Base-by-base conservation (phyloP, 1,140 invertebrate genomes). In the Apis florea region DNA sequence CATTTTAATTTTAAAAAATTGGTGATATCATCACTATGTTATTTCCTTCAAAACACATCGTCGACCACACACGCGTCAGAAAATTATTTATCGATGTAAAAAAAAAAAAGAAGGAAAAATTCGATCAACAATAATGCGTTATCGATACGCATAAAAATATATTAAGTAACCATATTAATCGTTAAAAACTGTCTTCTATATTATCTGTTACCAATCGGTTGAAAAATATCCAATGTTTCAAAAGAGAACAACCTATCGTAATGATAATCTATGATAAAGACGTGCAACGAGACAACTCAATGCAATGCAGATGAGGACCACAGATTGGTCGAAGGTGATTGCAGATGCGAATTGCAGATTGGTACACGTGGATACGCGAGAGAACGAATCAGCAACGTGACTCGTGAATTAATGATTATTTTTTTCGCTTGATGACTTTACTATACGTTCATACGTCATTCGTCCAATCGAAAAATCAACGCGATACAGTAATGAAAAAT, bases 361-460 rank as follows among this genome's bases (percentile, higher is more conserved):
- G 79, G 67, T 61, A 47, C 51, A 58, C 68, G 63, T 59, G 64
- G 56, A 56, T 58, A 70, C 74, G 83, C 56, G 64, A 86, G 80
- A 86, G 84, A 86, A 85, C 79, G 84, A 85, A 82, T 64, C 76
- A 76, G 54, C 78, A 87, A 87, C 82, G 58, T 86, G 85, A 83
- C 81, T 86, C 63, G 84, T 56, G 68, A 87, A 86, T 87, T 80
- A 79, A 86, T 72, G 72, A 80, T 74, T 49, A 21, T 31, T 19
- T 71, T 64, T 73, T 54, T 66, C 66, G 63, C 72, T 83, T 83
- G 75, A 86, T 68, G 76, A 83, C 85, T 83, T 86, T 70, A 87
- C 81, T 77, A 61, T 31, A 56, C n/a, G n/a, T n/a, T n/a, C n/a
- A n/a, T 17, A 40, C 80, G 59, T 86, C 66, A 75, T 11, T 21